Percentiles rank a stretch among this genome's conserved stretches.
phyloP scores from a whole-genome alignment of 2,113 vertebrate species.

The Dromas ardeola region DNA sequence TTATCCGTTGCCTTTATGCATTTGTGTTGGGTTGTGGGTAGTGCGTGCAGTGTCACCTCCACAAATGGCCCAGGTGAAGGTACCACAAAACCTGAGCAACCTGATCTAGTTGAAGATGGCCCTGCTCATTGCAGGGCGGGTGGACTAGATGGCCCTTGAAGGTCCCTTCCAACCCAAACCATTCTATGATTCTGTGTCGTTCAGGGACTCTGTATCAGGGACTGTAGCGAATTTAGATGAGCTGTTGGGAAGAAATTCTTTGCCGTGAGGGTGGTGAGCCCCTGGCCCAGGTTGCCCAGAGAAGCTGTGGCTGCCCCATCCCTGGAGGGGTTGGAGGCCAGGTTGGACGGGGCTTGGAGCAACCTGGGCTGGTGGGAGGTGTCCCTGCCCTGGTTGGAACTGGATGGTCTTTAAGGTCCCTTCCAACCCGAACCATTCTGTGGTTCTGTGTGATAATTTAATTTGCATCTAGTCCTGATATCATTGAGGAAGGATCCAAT shows the following conservation, averaged over 20 bases:
- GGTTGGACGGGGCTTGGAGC: not conserved
- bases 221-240: not conserved
- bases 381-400: not conserved
- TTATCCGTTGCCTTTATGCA: not conserved
- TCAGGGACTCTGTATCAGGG: not conserved
- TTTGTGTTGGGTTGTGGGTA: not conserved
- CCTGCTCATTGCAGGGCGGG: accelerated
- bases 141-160: accelerated
- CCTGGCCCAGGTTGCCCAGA: no score
- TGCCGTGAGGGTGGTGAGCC: no score
- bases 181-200: not conserved
- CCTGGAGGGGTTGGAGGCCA: no score
- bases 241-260: no score
- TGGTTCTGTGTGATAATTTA: not conserved
- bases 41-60: not conserved
- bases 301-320: no score
- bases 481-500: not conserved
- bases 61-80: not conserved
- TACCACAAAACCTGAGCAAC: not conserved
- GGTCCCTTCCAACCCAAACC: not conserved
- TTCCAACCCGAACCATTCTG: accelerated
- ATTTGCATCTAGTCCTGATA: not conserved
- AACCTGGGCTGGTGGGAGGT: accelerated
- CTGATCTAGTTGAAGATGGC: accelerated
- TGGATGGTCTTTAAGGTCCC: accelerated